Evolutionary conservation across 1,140 invertebrate genomes (phyloP), one percentile per base, ranked within the genome.

Genomic region (Hestina assimilis): DNA sequence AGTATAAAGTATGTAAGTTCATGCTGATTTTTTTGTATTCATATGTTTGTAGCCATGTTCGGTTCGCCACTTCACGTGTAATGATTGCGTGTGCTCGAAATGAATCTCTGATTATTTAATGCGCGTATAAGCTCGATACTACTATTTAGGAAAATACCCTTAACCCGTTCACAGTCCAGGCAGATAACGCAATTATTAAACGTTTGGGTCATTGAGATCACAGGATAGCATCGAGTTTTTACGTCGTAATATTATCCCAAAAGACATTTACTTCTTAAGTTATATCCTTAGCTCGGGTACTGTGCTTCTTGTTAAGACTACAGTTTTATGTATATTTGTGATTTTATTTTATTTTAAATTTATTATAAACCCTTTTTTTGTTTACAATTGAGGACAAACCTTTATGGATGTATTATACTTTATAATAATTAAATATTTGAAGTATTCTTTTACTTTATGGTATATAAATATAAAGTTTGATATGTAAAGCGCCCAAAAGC

Each of bases 351-450:
- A 35, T 26, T 6, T 26, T 19, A 20, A 15, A 19, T 21, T 11
- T 21, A 23, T 20, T 9, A 17, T 24, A 17, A 0, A 33, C 6
- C 33, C 9, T 38, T 24, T n/a, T 21, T 33, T 31, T 48, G 29
- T 29, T 12, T 31, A 65, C 41, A 59, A 60, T 66, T 66, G 51
- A 66, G 66, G 66, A 59, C 60, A 72, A 54, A 52, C 62, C 57
- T 47, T 26, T 15, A n/a, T 17, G 8, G n/a, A 11, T 7, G 11
- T 17, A 17, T 20, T 6, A 17, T n/a, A 38, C 2, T 38, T 17
- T 35, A 20, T n/a, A 9, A 19, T 33, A 3, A n/a, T n/a, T n/a
- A n/a, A n/a, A n/a, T n/a, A n/a, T n/a, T n/a, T n/a, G n/a, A n/a
- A n/a, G n/a, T n/a, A n/a, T n/a, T n/a, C n/a, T n/a, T n/a, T n/a